Percentiles rank a stretch among this genome's conserved stretches.
Evolutionary conservation across 2,888 invertebrate species (phyloP).

Genomic region (Drosophila greeni): DNA sequence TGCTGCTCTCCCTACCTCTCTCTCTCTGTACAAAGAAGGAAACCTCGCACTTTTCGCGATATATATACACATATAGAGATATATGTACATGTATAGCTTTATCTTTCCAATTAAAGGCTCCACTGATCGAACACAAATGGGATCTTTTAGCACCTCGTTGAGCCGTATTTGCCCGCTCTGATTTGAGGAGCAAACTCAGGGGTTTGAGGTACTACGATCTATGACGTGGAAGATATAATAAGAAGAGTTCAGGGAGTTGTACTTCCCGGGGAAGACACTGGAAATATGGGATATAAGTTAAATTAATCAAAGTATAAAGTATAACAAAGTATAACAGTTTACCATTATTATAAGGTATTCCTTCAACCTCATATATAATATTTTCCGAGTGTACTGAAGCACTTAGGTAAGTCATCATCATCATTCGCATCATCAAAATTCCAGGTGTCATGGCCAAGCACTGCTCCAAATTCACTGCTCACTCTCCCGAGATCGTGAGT

Average conservation of each 20-base stretch:
- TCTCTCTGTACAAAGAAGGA: conserved; percentile 8
- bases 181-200: conserved; percentile 44
- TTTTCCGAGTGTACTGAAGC: not conserved
- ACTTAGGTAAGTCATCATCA: not conserved
- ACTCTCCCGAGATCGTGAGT: conserved; percentile 45
- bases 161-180: conserved; percentile 59
- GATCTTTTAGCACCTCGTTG: conserved; percentile 64
- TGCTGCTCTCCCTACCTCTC: not conserved
- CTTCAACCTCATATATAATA: too few species aligned
- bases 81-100: conserved; percentile 9
- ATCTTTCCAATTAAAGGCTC: conserved; percentile 49
- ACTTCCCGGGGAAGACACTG: not conserved
- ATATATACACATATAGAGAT: too few species aligned
- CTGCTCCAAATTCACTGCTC: conserved; percentile 48
- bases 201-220: not conserved
- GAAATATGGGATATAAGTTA: not conserved
- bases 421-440: conserved; percentile 8
- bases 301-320: not conserved
- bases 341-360: too few species aligned
- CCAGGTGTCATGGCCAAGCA: conserved; percentile 14
- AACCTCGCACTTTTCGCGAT: conserved; percentile 41
- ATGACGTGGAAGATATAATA: conserved; percentile 15
- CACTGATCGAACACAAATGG: conserved; percentile 32
- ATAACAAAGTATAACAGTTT: too few species aligned
- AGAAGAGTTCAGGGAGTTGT: not conserved